A percentile compares a stretch with the other conserved stretches of the same genome.
These are phyloP conservation scores for Charadrius vociferus DNA, from an alignment of 2,113 vertebrate species.

Conservation along the genomic window DNA sequence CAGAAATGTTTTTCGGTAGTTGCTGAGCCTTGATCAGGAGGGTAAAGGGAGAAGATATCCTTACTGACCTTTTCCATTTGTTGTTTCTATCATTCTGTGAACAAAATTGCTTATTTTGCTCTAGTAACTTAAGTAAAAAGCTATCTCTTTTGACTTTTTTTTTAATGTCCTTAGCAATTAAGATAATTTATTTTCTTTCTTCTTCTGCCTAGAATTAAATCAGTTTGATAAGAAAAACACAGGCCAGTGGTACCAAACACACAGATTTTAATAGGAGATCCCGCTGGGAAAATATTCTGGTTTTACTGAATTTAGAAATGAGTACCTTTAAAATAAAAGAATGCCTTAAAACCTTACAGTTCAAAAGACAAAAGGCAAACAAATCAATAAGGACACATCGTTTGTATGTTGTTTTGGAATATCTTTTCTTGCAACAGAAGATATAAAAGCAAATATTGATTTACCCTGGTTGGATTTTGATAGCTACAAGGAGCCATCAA, in stretches of 20 bases:
- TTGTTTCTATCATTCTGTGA: neutral
- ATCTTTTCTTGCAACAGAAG: neutral
- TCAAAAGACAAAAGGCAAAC: slow-evolving; percentile 16
- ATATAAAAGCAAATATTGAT: slow-evolving; percentile 49
- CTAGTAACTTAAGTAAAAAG: neutral
- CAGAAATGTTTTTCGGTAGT: neutral
- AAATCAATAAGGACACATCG: slow-evolving; percentile 23
- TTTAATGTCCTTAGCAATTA: neutral
- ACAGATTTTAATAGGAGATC: neutral
- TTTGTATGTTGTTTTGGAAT: neutral
- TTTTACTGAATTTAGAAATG: neutral
- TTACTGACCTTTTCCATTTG: neutral
- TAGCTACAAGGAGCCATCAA: neutral
- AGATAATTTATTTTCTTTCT: neutral
- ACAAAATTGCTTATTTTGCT: neutral
- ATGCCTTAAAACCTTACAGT: neutral
- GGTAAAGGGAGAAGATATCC: neutral
- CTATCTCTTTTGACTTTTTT: neutral
- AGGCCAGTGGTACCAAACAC: neutral
- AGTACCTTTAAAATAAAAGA: slow-evolving; percentile 32
- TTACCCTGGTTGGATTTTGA: slow-evolving; percentile 12
- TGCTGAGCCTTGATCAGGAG: neutral
- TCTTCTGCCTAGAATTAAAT: neutral
- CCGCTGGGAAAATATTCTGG: neutral
- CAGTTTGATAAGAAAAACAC: neutral